Evolutionary conservation across 2,797 vertebrate species (phyloP), one percentile per base, ranked within the genome.

Genomic region (Cetoscarus ocellatus): DNA sequence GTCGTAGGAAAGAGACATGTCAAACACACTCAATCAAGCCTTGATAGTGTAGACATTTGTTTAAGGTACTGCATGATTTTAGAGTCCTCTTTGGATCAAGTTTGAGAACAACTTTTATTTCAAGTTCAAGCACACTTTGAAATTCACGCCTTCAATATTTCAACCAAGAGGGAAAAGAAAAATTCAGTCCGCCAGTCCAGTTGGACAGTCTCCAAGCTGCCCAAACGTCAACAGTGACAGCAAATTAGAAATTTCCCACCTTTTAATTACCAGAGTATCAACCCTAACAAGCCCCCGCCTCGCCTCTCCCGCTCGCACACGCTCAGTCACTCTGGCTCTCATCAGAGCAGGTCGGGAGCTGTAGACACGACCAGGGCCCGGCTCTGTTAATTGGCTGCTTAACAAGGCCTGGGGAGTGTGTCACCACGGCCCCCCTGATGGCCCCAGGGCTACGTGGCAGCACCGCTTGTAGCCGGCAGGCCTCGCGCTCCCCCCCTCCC

Each of bases 361-460:
- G 80, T 35, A 64, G 77, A 86, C 86, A 63, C 7, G 58, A 74
- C 77, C 80, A 1, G 67, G 75, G 59, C 79, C 73, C 3, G 56
- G 70, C 80, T 83, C 85, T 88, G 85, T 91, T 92, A 92, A 93
- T 92, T 92, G 91, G 88, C 84, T 90, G 72, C 82, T 92, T 91
- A 91, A 91, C 89, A 72, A 90, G 86, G 87, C 83, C 85, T 55
- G 67, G 80, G 86, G 84, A 86, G 77, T 27, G 86, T 88, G 88
- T 85, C 84, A 72, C 73, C 51, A 1, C 11, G 54, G 85, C 86
- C 82, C 82, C 75, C 10, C 52, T 67, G 65, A 82, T 52, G 86
- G 86, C 84, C 89, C 78, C 47, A 8, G 84, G 87, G 85, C 84
- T 65, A 63, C 57, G 69, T 80, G 77, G 82, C 79, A 69, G 68